Conservation (phyloP, 2,113 vertebrate genomes). For the Leucopsar rothschildi region DNA sequence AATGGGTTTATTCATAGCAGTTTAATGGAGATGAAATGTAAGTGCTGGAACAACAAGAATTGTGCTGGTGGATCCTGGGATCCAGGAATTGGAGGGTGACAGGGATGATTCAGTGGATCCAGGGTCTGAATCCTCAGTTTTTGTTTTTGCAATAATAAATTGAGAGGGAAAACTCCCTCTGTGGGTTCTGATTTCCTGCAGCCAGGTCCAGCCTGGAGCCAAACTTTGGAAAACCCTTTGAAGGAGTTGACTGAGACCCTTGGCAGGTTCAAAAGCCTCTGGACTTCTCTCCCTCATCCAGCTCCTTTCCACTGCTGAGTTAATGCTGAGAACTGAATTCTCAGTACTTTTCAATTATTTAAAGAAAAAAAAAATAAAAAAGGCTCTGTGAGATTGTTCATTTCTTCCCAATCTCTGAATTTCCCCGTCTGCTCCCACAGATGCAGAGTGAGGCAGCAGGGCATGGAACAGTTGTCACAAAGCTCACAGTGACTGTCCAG, state of each 20-base stretch:
- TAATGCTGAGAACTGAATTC: background rate
- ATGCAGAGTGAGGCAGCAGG: background rate
- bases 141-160: accelerated
- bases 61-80: background rate
- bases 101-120: accelerated
- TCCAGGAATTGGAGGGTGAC: background rate
- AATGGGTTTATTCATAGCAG: background rate
- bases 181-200: background rate
- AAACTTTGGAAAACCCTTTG: background rate
- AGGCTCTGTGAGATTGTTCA: background rate
- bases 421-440: conserved; percentile 22
- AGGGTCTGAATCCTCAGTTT: background rate
- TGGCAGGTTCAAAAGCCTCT: background rate
- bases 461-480: background rate
- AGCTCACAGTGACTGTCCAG: background rate
- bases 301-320: background rate
- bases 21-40: accelerated
- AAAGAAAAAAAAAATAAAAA: background rate
- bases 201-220: background rate
- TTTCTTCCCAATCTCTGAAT: background rate
- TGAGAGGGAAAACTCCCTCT: accelerated
- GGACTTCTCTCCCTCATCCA: background rate
- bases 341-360: background rate
- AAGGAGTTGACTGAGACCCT: background rate
- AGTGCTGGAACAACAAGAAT: accelerated